Conservation (phyloP, 2,797 vertebrate genomes). For the Uromys caudimaculatus region DNA sequence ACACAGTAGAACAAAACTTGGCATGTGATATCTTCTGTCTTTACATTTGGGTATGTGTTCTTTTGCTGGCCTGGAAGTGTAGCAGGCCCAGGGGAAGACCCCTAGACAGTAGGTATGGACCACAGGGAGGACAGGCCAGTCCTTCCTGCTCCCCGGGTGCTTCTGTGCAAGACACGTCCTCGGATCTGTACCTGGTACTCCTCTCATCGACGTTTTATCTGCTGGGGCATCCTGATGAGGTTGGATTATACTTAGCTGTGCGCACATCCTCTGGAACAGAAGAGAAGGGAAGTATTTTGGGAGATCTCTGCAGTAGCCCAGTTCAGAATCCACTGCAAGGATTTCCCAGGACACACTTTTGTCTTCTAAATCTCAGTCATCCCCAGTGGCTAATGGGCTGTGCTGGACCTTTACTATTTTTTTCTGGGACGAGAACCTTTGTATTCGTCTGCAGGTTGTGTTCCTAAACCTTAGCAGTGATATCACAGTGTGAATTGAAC, state of each 20-base stretch:
- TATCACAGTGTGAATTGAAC: not conserved
- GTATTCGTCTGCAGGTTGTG: slow-evolving; percentile 20
- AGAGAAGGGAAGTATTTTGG: not conserved
- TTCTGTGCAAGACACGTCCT: not conserved
- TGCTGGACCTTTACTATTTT: slow-evolving; percentile 40
- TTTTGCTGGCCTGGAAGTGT: not conserved
- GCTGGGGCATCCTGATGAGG: not conserved
- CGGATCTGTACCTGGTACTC: not conserved
- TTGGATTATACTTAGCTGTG: not conserved
- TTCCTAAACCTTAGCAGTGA: not conserved
- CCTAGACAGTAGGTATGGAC: fast-evolving
- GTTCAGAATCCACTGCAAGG: not conserved
- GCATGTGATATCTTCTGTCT: not conserved
- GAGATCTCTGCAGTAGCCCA: not conserved
- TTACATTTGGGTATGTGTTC: not conserved
- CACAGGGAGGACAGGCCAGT: not conserved
- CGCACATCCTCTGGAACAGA: not conserved
- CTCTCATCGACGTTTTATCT: not conserved
- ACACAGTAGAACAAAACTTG: not conserved
- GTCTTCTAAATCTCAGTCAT: not conserved
- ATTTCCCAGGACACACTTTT: slow-evolving; percentile 23
- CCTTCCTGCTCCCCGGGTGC: not conserved
- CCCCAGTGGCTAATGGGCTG: not conserved
- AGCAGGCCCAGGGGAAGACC: not conserved
- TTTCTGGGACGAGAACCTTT: slow-evolving; percentile 45